Percentiles rank a stretch among this genome's conserved stretches.
These are phyloP conservation scores for Schrankia costaestrigalis DNA, from an alignment of 2,888 invertebrate genomes.

Conservation along the genomic window DNA sequence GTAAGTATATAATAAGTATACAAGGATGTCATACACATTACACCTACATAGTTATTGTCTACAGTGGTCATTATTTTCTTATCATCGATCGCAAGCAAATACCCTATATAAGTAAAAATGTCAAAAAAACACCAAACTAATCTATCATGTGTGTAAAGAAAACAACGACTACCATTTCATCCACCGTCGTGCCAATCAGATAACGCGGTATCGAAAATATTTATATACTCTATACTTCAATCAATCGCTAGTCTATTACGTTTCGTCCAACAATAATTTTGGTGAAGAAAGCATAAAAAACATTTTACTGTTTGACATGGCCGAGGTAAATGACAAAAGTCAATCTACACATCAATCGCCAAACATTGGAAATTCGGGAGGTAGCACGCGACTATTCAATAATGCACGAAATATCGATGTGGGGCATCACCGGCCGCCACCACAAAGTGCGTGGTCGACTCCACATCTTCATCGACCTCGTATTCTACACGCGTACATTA, in stretches of 20 bases:
- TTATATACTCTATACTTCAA: conserved; percentile 61
- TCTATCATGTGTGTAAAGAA: conserved; percentile 49
- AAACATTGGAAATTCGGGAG: conserved; percentile 79
- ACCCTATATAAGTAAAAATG: conserved; percentile 27
- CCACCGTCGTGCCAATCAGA: conserved; percentile 74
- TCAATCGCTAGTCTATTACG: conserved; percentile 71
- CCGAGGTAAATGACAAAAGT: conserved; percentile 79
- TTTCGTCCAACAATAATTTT: conserved; percentile 63
- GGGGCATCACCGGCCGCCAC: conserved; percentile 61
- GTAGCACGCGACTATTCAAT: conserved; percentile 77
- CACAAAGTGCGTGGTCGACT: conserved; percentile 50
- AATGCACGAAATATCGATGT: conserved; percentile 79
- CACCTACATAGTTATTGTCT: conserved; percentile 11
- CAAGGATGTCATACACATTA: too few relatives aligned
- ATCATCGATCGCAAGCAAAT: conserved; percentile 32
- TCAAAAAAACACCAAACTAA: conserved; percentile 18
- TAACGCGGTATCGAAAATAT: conserved; percentile 47
- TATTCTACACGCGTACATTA: conserved; percentile 36
- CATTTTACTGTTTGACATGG: conserved; percentile 77
- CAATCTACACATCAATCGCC: conserved; percentile 81
- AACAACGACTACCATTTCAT: conserved; percentile 63
- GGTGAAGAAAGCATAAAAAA: conserved; percentile 71
- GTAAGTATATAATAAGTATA: too few relatives aligned
- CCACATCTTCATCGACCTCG: conserved; percentile 48
- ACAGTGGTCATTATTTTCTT: conserved; percentile 22